Base-by-base conservation (phyloP, 2,888 invertebrate species). In the Meta bourneti region DNA sequence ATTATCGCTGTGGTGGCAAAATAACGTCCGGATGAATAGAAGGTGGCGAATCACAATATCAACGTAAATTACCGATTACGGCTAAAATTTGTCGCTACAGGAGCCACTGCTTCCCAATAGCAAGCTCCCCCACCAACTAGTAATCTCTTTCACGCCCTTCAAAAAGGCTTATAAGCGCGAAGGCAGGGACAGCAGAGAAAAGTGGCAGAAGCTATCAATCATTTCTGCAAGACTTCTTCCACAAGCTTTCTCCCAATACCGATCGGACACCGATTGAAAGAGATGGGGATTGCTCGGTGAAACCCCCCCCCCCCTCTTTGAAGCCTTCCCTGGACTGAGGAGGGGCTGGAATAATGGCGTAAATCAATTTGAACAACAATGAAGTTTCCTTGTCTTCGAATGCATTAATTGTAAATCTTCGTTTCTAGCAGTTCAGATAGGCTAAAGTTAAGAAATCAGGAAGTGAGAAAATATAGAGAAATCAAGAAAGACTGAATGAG, bases 221-320 rank as follows among this genome's bases (percentile, higher is more conserved):
- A 88, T 74, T 80, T 75, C 88, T 74, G 74, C 75, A 48, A 74
- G 72, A 88, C 72, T 75, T 80, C 75, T 80, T 77, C 20, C 71
- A 19, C 16, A 51, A 51, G 61, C 61, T 61, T 9, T 61, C 61
- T 77, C 48, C 72, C 79, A 77, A 77, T 77, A 77, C 77, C 77
- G 77, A 77, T 77, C 77, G 77, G 77, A 8, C 48, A 20, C 72
- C 80, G 51, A 74, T 75, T 54, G 84, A 84, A 54, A 84, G 82
- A 70, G 71, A 69, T n/a, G 70, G 52, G 71, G 11, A 16, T n/a
- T 34, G 34, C 34, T 34, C 34, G 34, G 77, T 16, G 48, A 6
- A 7, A 7, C 13, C 6, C 61, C 61, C 61, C 13, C 13, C 61
- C 13, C 61, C 61, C 61, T 61, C 61, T 61, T 61, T 61, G 13